Percentiles rank a stretch among this genome's conserved stretches.
phyloP scores from a whole-genome alignment of 2,888 invertebrate genomes.

The Nymphalis urticae region DNA sequence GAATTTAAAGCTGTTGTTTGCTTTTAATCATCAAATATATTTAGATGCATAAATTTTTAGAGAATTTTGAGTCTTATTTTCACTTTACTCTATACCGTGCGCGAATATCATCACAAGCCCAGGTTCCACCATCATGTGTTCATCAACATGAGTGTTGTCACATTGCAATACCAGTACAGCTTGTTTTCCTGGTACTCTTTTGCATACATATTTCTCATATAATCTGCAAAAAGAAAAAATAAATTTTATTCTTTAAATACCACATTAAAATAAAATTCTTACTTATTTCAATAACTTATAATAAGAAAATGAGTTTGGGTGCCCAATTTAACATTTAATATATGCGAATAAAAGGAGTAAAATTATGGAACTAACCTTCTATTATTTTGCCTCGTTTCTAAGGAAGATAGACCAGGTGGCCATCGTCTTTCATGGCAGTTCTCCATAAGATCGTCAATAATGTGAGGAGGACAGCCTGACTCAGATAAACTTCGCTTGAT shows the following conservation, averaged over 20 bases:
- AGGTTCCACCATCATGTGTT: constrained; percentile 97
- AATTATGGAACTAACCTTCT: constrained; percentile 82
- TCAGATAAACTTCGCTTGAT: constrained; percentile 96
- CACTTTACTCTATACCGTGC: constrained; percentile 91
- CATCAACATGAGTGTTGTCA: constrained; percentile 96
- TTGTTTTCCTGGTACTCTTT: constrained; percentile 96
- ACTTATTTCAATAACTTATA: too few species aligned
- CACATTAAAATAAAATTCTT: too few species aligned
- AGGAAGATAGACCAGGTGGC: constrained; percentile 95
- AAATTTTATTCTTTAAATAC: too few species aligned
- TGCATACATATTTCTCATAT: constrained; percentile 97
- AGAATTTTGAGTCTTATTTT: constrained; percentile 5
- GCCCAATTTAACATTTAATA: too few species aligned
- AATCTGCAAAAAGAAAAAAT: constrained; percentile 65
- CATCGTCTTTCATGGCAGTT: constrained; percentile 98
- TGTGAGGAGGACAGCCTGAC: constrained; percentile 96
- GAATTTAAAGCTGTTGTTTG: background rate
- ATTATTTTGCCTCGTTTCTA: constrained; percentile 97
- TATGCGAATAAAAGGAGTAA: too few species aligned
- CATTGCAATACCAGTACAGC: constrained; percentile 96
- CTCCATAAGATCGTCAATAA: constrained; percentile 97
- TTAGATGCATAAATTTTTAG: background rate
- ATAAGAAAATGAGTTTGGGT: too few species aligned
- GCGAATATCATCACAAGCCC: constrained; percentile 99
- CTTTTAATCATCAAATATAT: background rate